phyloP scores from a whole-genome alignment of 2,888 invertebrate genomes.

The Helicoverpa assulta region DNA sequence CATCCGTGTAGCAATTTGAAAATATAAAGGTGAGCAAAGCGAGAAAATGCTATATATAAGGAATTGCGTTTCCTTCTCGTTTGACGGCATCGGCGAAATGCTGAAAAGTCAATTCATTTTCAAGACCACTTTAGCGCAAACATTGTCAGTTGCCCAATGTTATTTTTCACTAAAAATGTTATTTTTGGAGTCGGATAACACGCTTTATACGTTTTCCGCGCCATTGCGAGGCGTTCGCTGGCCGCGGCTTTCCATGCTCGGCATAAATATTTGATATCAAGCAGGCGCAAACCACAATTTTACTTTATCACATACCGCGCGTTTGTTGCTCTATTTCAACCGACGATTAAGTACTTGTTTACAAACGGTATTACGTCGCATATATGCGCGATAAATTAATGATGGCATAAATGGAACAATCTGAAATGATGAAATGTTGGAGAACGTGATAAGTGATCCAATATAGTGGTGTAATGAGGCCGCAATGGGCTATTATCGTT shows the following conservation, averaged over 20 bases:
- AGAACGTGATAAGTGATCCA: constrained; percentile 72
- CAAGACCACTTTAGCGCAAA: constrained; percentile 51
- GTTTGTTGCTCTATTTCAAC: constrained; percentile 66
- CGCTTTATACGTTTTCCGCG: constrained; percentile 72
- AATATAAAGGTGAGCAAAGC: constrained; percentile 34
- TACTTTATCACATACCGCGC: constrained; percentile 68
- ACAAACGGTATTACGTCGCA: constrained; percentile 56
- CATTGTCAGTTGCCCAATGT: constrained; percentile 63
- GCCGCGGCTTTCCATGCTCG: constrained; percentile 66
- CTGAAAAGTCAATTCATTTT: constrained; percentile 56
- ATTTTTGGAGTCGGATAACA: constrained; percentile 73
- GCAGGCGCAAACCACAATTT: constrained; percentile 73
- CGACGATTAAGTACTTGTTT: constrained; percentile 69
- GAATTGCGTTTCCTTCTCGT: constrained; percentile 39
- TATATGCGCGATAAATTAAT: constrained; percentile 56
- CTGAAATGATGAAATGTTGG: constrained; percentile 60
- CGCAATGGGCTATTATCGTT: constrained; percentile 78
- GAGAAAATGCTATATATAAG: constrained; percentile 37
- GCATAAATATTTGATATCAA: constrained; percentile 81
- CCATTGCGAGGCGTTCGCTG: constrained; percentile 67
- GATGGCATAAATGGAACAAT: constrained; percentile 49
- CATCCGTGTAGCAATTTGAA: constrained; percentile 33
- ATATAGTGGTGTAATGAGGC: constrained; percentile 75
- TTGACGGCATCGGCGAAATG: constrained; percentile 31
- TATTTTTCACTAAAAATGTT: constrained; percentile 73